These are phyloP conservation scores for Hydropotes inermis DNA, from an alignment of 2,113 vertebrate genomes.

Conservation along the genomic window DNA sequence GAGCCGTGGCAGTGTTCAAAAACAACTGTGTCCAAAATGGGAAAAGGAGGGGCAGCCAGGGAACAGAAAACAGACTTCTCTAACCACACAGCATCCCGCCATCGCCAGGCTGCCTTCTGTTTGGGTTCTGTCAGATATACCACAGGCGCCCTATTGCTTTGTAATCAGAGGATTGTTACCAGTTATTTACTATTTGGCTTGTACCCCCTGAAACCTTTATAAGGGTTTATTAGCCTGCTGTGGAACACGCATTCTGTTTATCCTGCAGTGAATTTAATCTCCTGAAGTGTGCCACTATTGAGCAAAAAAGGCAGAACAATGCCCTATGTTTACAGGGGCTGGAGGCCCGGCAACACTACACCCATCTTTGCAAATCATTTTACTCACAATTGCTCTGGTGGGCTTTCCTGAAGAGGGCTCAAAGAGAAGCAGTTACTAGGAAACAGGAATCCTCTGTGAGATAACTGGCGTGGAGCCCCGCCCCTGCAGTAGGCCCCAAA, in stretches of 20 bases:
- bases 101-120: background rate
- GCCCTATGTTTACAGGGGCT: background rate
- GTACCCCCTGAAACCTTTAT: conserved; percentile 53
- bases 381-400: background rate
- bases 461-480: background rate
- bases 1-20: conserved; percentile 32
- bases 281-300: conserved; percentile 25
- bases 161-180: conserved; percentile 54
- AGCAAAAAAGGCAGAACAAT: conserved; percentile 11
- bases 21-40: conserved; percentile 60
- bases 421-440: background rate
- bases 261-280: conserved; percentile 73
- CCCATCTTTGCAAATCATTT: conserved; percentile 54
- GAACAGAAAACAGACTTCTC: background rate
- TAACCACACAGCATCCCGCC: conserved; percentile 31
- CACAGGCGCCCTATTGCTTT: conserved; percentile 19
- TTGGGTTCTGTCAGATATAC: conserved; percentile 15
- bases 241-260: conserved; percentile 66
- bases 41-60: conserved; percentile 35
- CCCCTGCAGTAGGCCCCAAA: background rate
- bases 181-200: conserved; percentile 59
- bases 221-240: conserved; percentile 56
- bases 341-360: background rate
- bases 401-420: conserved; percentile 39
- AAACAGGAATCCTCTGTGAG: conserved; percentile 23